These are phyloP conservation scores for Lutjanus argentimaculatus DNA, from an alignment of 2,797 vertebrate genomes.

Conservation along the genomic window DNA sequence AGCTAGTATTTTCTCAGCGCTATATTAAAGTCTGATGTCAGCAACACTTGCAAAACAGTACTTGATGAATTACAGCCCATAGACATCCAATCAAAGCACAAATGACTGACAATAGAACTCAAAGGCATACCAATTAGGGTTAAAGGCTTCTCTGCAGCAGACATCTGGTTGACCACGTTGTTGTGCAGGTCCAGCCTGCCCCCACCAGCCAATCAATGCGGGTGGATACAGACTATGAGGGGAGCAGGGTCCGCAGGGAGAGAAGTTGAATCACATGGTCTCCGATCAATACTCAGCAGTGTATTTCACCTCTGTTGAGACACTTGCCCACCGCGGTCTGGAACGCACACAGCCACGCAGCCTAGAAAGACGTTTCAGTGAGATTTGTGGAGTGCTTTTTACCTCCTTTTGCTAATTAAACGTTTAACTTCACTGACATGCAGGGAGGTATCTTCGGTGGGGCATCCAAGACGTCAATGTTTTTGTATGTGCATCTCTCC, in stretches of 20 bases:
- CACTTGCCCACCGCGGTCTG: slow-evolving; percentile 38
- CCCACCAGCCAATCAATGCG: slow-evolving; percentile 65
- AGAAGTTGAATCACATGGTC: slow-evolving; percentile 66
- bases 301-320: slow-evolving; percentile 67
- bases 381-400: slow-evolving; percentile 13
- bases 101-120: slow-evolving; percentile 11
- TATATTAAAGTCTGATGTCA: slow-evolving; percentile 6
- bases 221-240: slow-evolving; percentile 69
- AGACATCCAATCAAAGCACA: slow-evolving; percentile 24
- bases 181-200: slow-evolving; percentile 37
- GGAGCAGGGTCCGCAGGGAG: slow-evolving; percentile 52
- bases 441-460: not conserved
- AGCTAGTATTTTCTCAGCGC: slow-evolving; percentile 2
- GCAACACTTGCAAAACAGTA: slow-evolving; percentile 37
- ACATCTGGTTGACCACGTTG: slow-evolving; percentile 25
- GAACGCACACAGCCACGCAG: slow-evolving; percentile 27
- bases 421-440: slow-evolving; percentile 19
- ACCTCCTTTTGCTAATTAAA: slow-evolving; percentile 26
- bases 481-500: not conserved
- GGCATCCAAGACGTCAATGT: not conserved
- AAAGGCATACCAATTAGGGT: slow-evolving; percentile 22
- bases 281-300: slow-evolving; percentile 74
- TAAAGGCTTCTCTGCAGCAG: slow-evolving; percentile 43
- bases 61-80: slow-evolving; percentile 28
- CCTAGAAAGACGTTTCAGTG: slow-evolving; percentile 2